Conservation (phyloP, 2,888 invertebrate species). For the Macaria notata region DNA sequence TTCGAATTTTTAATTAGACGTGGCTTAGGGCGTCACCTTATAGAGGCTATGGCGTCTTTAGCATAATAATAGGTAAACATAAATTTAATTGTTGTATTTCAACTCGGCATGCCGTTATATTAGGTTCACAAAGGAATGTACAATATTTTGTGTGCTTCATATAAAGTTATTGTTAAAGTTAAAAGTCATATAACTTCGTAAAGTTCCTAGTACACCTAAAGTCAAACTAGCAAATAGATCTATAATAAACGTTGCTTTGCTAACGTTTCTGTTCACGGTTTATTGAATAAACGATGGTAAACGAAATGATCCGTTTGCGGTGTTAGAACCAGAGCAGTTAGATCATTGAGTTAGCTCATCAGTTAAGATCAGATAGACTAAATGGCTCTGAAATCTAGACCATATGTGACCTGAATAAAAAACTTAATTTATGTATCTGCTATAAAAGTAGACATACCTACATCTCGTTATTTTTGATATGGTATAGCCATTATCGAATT, state of each 20-base stretch:
- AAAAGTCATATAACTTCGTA: background rate
- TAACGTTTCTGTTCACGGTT: slow-evolving; percentile 34
- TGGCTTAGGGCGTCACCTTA: slow-evolving; percentile 26
- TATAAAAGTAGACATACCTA: no score
- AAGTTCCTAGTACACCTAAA: background rate
- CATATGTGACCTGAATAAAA: slow-evolving; percentile 6
- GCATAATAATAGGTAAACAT: slow-evolving; percentile 32
- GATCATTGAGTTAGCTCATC: slow-evolving; percentile 1
- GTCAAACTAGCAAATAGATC: background rate
- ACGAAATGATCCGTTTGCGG: slow-evolving; percentile 15
- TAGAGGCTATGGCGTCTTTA: slow-evolving; percentile 26
- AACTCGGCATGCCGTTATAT: no score
- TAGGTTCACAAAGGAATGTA: no score
- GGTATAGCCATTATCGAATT: no score
- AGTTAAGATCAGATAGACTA: slow-evolving; percentile 1
- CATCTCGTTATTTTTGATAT: no score
- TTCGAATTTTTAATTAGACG: slow-evolving; percentile 22
- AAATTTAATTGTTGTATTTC: background rate
- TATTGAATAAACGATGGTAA: slow-evolving; percentile 31
- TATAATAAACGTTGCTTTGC: slow-evolving; percentile 8
- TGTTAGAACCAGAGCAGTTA: background rate
- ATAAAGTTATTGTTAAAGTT: no score
- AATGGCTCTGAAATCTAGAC: background rate
- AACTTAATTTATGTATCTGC: background rate
- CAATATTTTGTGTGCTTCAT: no score